Base-by-base conservation (phyloP, 2,113 vertebrate genomes). In the Caretta caretta region DNA sequence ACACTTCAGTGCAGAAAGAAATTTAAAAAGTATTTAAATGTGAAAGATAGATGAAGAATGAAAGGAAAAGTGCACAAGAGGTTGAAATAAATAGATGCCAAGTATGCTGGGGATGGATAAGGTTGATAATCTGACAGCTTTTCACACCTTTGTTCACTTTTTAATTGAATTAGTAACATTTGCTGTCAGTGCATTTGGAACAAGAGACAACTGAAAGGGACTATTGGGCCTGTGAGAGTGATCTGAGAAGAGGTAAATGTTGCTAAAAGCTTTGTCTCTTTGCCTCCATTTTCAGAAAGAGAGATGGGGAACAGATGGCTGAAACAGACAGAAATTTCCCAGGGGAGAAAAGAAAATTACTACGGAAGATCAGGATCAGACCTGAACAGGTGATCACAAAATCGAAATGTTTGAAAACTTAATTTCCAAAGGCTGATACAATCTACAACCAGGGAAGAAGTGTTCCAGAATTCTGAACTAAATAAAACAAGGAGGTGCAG, bases 361-460 rank as follows among this genome's bases (percentile, higher is more conserved):
- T 90, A 84, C 87, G 87, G 94, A 95, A 97, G 96, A 97, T 96
- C 96, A 92, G 94, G 92, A 97, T 97, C 93, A 96, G 95, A 96
- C 97, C 95, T 93, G 79, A 93, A 94, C 90, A 97, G 96, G 97
- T 96, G 96, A 98, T 97, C 93, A 86, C 69, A 92, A 95, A 97
- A 97, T 97, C 8, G 3, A 93, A 93, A 93, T 94, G 94, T 91
- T 89, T 96, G 94, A 96, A 97, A 97, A 94, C 92, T 96, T 95
- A 94, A 53, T 97, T 97, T 97, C 91, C 94, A 94, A 96, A 94
- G 95, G 92, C 94, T 72, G 1, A 93, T 93, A 94, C 84, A 96
- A 94, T 69, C 59, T 69, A 86, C 87, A 56, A 38, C 69, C 80
- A 88, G 53, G 6, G 80, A 95, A 93, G 85, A 46, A 87, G 49